Base-by-base conservation (phyloP, 2,888 invertebrate species). In the Drosophila melanosoma region DNA sequence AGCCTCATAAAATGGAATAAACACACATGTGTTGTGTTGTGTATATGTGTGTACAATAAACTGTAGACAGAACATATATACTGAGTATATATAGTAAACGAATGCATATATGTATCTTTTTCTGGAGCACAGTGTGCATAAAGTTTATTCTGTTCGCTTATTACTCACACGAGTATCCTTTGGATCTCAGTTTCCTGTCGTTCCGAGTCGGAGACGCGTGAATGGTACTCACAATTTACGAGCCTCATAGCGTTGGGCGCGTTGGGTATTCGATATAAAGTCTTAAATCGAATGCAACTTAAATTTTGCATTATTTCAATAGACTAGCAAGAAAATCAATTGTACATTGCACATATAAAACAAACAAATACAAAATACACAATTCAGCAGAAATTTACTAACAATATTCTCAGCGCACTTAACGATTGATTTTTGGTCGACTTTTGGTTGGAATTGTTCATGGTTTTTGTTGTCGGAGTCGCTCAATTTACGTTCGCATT, bases 351-450 rank as follows among this genome's bases (percentile, higher is more conserved):
- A 26, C 38, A 38, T 12, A 36, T 40, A 48, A 26, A 17, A 40
- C 45, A 35, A 38, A 35, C 57, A 58, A 42, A 38, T 29, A 40
- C 69, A 56, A 49, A 45, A 35, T 35, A 65, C 62, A 63, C 35
- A 58, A 69, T 42, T 73, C 72, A 68, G 77, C 77, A 54, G 29
- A 72, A 76, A 75, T 70, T 73, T 56, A 40, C 38, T 59, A 60
- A 54, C 29, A 63, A 62, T 40, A 29, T 33, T 29, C 56, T 53
- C 26, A 59, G 52, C 48, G 36, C 56, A 72, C 74, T 86, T 59
- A 69, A 53, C 71, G 73, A 85, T 88, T 88, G 84, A 88, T 85
- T 85, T 85, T 78, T 62, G 81, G 64, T 33, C 42, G 52, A 36
- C 26, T 20, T 38, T 54, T 45, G 51, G 26, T 54, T 64, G 52